A percentile compares a stretch with the other conserved stretches of the same genome.
Evolutionary conservation across 2,888 invertebrate genomes (phyloP).

Genomic region (Lordiphosa andalusiaca): DNA sequence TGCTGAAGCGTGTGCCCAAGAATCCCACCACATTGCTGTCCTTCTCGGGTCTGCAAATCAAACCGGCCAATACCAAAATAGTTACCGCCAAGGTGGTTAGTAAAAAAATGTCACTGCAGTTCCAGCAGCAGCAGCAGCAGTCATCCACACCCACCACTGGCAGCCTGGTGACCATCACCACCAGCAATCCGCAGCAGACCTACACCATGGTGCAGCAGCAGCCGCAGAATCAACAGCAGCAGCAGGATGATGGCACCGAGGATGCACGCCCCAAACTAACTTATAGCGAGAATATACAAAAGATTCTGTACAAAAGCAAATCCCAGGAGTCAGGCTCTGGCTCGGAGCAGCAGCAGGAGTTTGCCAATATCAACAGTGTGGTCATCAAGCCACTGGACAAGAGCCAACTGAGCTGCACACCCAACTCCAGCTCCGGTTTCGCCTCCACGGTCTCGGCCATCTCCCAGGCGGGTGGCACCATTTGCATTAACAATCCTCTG

Average conservation of each 20-base stretch:
- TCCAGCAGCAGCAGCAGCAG: constrained; percentile 54
- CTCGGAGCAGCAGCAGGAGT: constrained; percentile 29
- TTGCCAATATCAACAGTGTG: constrained; percentile 56
- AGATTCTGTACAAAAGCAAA: constrained; percentile 61
- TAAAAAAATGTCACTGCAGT: constrained; percentile 76
- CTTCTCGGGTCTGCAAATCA: constrained; percentile 78
- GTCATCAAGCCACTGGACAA: constrained; percentile 60
- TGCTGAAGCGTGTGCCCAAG: constrained; percentile 74
- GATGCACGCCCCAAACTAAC: constrained; percentile 35
- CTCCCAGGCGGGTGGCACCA: constrained; percentile 33
- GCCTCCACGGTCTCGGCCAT: constrained; percentile 47
- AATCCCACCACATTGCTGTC: constrained; percentile 78
- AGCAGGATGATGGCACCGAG: constrained; percentile 6
- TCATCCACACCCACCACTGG: constrained; percentile 49
- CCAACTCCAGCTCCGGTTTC: constrained; percentile 63
- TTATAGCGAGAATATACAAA: constrained; percentile 61
- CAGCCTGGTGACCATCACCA: constrained; percentile 80
- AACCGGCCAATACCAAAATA: constrained; percentile 79
- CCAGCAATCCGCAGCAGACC: constrained; percentile 62
- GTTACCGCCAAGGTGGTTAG: constrained; percentile 80
- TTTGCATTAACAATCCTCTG: constrained; percentile 33
- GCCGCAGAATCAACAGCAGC: constrained; percentile 22
- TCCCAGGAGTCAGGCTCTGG: constrained; percentile 33
- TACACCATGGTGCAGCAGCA: constrained; percentile 50
- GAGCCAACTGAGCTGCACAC: constrained; percentile 46